Percentiles rank a stretch among this genome's conserved stretches.
Evolutionary conservation across 37 sponge, comb jelly and placozoan genomes (phyloP).

Genomic region (Aplysina aerophoba): DNA sequence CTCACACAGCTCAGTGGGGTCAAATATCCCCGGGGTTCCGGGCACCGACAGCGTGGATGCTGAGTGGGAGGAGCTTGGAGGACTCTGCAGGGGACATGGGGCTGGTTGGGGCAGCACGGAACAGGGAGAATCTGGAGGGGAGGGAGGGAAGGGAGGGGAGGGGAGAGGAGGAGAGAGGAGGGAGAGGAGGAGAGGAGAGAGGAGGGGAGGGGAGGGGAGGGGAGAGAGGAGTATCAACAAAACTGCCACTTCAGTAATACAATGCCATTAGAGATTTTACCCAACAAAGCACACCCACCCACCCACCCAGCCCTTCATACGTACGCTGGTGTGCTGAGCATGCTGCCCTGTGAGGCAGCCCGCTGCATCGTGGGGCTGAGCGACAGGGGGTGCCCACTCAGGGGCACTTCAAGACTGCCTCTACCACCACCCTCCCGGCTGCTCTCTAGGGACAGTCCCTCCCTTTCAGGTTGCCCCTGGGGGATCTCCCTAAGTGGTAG

Average conservation of each 20-base stretch:
- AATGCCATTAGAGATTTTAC: too few relatives aligned
- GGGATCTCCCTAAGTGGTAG: too few relatives aligned
- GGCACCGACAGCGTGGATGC: constrained; percentile 1
- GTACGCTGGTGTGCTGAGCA: too few relatives aligned
- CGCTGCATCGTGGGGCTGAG: neutral
- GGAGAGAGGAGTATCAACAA: too few relatives aligned
- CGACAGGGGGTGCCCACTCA: neutral
- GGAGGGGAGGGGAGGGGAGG: too few relatives aligned
- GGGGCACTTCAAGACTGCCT: neutral
- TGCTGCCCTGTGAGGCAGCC: neutral
- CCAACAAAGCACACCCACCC: too few relatives aligned
- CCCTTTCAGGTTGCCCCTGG: too few relatives aligned
- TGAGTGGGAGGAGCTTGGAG: constrained; percentile 18
- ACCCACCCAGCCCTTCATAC: too few relatives aligned
- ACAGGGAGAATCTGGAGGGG: neutral
- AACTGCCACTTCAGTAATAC: too few relatives aligned
- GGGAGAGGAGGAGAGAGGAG: neutral
- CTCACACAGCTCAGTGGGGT: constrained; percentile 2
- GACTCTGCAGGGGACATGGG: constrained; percentile 17
- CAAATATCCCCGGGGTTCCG: neutral
- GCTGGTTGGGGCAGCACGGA: too few relatives aligned
- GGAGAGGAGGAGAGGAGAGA: too few relatives aligned
- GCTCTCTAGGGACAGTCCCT: too few relatives aligned
- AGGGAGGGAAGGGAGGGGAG: constrained; percentile 6
- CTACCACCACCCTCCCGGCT: neutral